Percentiles rank a stretch among this genome's conserved stretches.
phyloP scores from a whole-genome alignment of 2,113 vertebrate genomes.

The Dromaius novaehollandiae region DNA sequence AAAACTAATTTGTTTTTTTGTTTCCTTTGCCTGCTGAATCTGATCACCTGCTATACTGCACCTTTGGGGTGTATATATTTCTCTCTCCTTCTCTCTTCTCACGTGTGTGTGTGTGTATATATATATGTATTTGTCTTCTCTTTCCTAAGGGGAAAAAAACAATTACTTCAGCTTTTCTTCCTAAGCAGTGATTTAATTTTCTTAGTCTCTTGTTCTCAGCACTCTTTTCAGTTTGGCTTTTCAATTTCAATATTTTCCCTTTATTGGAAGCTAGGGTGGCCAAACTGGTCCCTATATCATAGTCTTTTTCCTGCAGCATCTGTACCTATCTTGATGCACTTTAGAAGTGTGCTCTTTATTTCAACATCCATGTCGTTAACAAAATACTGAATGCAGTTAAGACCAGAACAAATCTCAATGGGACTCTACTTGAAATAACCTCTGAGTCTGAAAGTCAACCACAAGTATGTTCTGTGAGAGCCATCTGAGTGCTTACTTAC shows the following conservation, averaged over 20 bases:
- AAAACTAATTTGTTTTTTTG: too few relatives aligned
- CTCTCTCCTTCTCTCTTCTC: too few relatives aligned
- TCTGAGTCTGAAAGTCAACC: not conserved
- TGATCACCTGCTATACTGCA: too few relatives aligned
- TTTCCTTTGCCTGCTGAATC: too few relatives aligned
- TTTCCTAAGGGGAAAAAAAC: not conserved
- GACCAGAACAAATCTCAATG: not conserved
- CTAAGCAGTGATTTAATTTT: not conserved
- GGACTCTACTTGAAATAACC: not conserved
- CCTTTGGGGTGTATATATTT: too few relatives aligned
- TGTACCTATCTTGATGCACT: not conserved
- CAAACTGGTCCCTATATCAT: not conserved
- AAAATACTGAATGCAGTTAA: not conserved
- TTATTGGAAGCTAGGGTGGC: not conserved
- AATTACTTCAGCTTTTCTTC: not conserved
- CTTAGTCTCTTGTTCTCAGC: not conserved
- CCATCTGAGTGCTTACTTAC: not conserved
- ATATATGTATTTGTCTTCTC: not conserved
- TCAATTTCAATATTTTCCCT: not conserved
- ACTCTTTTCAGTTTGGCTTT: too few relatives aligned
- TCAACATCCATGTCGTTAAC: not conserved
- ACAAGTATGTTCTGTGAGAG: not conserved
- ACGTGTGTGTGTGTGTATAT: too few relatives aligned
- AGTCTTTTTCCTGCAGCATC: not conserved
- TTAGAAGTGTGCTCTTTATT: not conserved